Evolutionary conservation across 2,113 vertebrate genomes (phyloP).

Genomic region (Lophochroa leadbeateri): DNA sequence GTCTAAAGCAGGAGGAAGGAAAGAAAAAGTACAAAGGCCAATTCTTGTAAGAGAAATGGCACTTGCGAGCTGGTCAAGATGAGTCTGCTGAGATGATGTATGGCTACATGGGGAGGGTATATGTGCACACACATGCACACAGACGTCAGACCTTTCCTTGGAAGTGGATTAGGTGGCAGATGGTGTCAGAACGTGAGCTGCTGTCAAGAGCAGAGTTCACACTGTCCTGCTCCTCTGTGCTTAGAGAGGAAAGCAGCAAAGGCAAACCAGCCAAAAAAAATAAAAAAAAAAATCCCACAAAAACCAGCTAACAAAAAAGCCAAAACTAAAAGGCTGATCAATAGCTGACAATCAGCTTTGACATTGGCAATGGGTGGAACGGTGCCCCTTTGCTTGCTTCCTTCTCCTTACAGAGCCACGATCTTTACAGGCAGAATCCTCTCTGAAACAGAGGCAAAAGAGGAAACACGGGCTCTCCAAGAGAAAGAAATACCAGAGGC

Average conservation of each 20-base stretch:
- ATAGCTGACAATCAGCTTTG: not conserved
- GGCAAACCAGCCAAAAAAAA: not conserved
- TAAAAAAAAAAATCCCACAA: not conserved
- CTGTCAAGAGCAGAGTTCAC: slow-evolving; percentile 28
- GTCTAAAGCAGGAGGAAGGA: slow-evolving; percentile 12
- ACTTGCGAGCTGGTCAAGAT: not conserved
- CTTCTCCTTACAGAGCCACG: not conserved
- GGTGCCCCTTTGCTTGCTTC: not conserved
- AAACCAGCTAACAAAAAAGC: not conserved
- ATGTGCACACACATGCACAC: slow-evolving; percentile 36
- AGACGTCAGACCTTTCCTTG: slow-evolving; percentile 53
- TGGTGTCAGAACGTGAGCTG: slow-evolving; percentile 59
- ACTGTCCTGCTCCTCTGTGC: not conserved
- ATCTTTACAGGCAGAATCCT: not conserved
- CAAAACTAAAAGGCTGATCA: not conserved
- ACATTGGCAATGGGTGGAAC: not conserved
- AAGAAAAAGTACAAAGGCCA: not conserved
- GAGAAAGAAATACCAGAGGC: not conserved
- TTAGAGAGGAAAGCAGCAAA: not conserved
- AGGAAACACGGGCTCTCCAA: not conserved
- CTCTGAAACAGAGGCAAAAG: not conserved
- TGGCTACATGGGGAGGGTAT: not conserved
- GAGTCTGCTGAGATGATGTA: slow-evolving; percentile 29
- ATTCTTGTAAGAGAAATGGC: slow-evolving; percentile 11
- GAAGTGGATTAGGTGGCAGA: slow-evolving; percentile 74